These are phyloP conservation scores for Brevimyrus niger DNA, from an alignment of 2,113 vertebrate genomes.

Conservation along the genomic window DNA sequence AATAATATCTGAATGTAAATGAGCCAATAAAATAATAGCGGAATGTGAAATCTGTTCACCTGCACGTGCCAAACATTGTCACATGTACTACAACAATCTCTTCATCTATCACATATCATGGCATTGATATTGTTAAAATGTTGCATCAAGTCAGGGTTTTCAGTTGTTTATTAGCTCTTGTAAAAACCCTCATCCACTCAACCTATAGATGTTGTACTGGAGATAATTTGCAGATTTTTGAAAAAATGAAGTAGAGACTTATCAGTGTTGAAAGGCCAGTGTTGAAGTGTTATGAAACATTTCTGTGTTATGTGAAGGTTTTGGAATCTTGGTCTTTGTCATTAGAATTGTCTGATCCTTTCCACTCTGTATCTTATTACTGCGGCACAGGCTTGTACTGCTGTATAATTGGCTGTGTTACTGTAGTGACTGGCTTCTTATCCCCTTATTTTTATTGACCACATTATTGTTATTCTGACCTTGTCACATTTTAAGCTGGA, in stretches of 20 bases:
- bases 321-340: background rate
- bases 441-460: background rate
- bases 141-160: background rate
- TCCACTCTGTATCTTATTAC: background rate
- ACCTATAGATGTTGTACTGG: background rate
- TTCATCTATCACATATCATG: background rate
- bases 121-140: background rate
- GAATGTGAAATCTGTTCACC: background rate
- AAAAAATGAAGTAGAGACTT: background rate
- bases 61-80: background rate
- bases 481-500: background rate
- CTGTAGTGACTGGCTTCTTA: background rate
- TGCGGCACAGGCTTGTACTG: background rate
- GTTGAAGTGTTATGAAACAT: background rate
- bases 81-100: background rate
- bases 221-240: background rate
- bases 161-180: background rate
- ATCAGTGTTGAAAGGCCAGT: background rate
- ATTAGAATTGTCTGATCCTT: background rate
- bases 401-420: background rate
- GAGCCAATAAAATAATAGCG: background rate
- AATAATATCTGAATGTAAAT: background rate
- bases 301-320: background rate
- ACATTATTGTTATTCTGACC: background rate
- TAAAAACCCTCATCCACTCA: background rate